phyloP scores from a whole-genome alignment of 53 echinoderm and acorn worm genomes.

The Mesocentrotus franciscanus region DNA sequence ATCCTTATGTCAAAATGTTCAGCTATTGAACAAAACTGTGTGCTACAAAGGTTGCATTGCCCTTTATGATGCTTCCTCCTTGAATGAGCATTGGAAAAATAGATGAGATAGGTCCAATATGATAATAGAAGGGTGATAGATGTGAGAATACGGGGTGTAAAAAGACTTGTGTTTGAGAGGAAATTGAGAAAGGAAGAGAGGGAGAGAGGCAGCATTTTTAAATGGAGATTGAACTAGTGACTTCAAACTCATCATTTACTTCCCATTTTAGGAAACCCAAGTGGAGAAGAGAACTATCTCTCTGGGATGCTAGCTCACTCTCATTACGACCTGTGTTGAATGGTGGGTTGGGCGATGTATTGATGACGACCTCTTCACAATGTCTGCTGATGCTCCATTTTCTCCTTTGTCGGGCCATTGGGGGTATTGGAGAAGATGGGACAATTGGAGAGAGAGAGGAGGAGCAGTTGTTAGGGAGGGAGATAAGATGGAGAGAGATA shows the following conservation, averaged over 20 bases:
- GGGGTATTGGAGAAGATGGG: background rate
- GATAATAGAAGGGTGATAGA: background rate
- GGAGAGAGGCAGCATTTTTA: constrained; percentile 18
- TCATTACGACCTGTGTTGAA: constrained; percentile 40
- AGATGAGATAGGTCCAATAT: background rate
- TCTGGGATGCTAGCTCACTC: constrained; percentile 16
- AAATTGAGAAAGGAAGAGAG: constrained; percentile 21
- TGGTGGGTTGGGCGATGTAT: constrained; percentile 2
- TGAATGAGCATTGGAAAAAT: background rate
- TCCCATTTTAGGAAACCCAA: constrained; percentile 27
- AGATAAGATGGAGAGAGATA: background rate
- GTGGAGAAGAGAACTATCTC: constrained; percentile 37
- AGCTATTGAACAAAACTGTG: too few relatives aligned
- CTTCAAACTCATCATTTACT: constrained; percentile 53
- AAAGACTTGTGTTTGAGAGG: background rate
- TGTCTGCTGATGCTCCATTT: background rate
- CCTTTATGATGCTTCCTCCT: too few relatives aligned
- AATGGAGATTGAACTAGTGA: constrained; percentile 54
- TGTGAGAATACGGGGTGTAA: background rate
- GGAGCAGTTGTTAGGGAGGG: background rate
- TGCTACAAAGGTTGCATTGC: too few relatives aligned
- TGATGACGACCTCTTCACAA: constrained; percentile 20
- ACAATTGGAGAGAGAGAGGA: background rate
- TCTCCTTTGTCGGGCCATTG: background rate
- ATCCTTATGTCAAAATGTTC: too few relatives aligned